Conservation (phyloP, 2,797 vertebrate species). For the Cercopithecus diana region DNA sequence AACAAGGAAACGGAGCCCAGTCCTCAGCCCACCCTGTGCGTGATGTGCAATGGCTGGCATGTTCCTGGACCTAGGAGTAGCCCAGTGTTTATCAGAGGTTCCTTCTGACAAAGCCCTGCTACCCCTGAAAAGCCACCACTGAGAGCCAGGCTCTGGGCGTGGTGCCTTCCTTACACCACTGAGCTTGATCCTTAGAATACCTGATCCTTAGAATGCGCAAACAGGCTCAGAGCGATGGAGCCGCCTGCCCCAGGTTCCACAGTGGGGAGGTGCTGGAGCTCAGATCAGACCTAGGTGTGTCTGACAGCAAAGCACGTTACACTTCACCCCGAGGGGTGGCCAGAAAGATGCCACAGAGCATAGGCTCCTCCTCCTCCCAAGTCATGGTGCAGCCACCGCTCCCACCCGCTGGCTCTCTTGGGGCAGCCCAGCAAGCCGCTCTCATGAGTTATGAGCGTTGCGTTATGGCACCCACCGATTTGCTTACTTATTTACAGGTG, state of each 20-base stretch:
- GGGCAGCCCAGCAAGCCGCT: too few species aligned
- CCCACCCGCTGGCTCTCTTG: rapidly evolving
- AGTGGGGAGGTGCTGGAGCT: neutral
- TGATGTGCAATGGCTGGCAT: rapidly evolving
- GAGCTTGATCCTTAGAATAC: neutral
- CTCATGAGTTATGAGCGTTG: too few species aligned
- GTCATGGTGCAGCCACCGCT: rapidly evolving
- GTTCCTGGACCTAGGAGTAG: rapidly evolving
- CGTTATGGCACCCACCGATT: rapidly evolving
- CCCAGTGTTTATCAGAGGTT: neutral
- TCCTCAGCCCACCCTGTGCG: neutral
- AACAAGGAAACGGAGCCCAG: neutral
- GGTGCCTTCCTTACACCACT: rapidly evolving
- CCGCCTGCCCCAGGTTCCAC: neutral
- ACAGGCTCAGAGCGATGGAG: neutral
- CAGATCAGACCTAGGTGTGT: neutral
- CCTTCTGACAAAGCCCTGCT: rapidly evolving
- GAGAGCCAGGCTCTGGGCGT: neutral
- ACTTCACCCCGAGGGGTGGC: rapidly evolving
- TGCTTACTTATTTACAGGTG: rapidly evolving
- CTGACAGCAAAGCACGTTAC: neutral
- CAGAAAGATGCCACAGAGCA: neutral
- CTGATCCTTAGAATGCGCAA: neutral
- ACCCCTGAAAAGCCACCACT: neutral
- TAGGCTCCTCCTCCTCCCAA: neutral